Evolutionary conservation across 2,113 vertebrate species (phyloP), one percentile per base, ranked within the genome.

Genomic region (Taxidea taxus): DNA sequence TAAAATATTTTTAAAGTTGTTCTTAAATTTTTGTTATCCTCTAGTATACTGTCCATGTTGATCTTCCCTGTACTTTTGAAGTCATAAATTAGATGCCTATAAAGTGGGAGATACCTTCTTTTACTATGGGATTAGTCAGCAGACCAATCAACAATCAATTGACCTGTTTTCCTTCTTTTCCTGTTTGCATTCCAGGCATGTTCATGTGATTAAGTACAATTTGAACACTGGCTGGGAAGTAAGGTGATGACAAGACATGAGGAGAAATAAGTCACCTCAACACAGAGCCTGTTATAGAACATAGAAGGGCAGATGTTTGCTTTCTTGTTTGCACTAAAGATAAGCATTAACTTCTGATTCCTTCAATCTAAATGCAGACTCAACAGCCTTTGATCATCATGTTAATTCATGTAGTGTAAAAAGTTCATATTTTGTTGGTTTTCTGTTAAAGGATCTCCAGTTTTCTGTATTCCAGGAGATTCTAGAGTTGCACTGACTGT

Each of bases 121-220:
- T 85, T 78, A 34, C 87, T 75, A 31, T 58, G 31, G 60, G 58
- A 91, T 92, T 93, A 95, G 64, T 49, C 12, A 77, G 58, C 9
- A 70, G 21, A 80, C 34, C 77, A 96, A 90, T 97, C 92, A 93
- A 62, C 81, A 85, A 87, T 98, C 96, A 93, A 92, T 90, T 95
- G 93, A 95, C 21, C 81, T 87, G 34, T 74, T 95, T 96, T 87
- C 74, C 49, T 90, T 88, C 37, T 87, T 72, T 97, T 97, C 87
- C 91, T 95, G 62, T 97, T 96, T 97, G 91, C 51, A 93, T 97
- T 98, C 93, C 90, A 84, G 60, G 31, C n/a, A 88, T 96, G 84
- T 95, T 93, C 96, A 81, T 87, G 80, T 95, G 90, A 95, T 89
- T 97, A 96, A 93, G 14, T 56, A 85, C 62, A 78, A 86, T 96